These are phyloP conservation scores for Lipophrys pholis DNA, from an alignment of 2,113 vertebrate species.

Conservation along the genomic window DNA sequence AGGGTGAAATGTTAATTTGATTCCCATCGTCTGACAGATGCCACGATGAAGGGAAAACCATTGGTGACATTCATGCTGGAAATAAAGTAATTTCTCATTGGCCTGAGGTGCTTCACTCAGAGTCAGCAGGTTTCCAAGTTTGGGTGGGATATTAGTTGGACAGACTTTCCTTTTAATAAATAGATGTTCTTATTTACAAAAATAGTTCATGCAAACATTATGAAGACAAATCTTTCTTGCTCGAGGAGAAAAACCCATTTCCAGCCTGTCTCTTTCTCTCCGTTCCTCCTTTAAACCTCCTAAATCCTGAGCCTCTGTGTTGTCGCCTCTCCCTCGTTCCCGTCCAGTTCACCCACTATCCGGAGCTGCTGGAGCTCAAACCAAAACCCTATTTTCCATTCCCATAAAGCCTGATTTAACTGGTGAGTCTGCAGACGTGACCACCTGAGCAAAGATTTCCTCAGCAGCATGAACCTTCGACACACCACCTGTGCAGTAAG, in stretches of 20 bases:
- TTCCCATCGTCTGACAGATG: no score
- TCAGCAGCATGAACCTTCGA: constrained; percentile 24
- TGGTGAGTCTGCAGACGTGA: constrained; percentile 10
- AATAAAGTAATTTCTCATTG: no score
- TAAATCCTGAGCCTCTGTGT: constrained; percentile 1
- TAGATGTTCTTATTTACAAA: background rate
- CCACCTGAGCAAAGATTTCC: constrained; percentile 47
- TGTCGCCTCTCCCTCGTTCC: background rate
- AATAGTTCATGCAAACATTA: constrained; percentile 21
- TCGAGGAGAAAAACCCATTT: constrained; percentile 5
- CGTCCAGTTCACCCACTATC: constrained; percentile 25
- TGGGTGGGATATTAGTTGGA: background rate
- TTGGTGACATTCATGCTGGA: no score
- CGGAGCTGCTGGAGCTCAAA: constrained; percentile 27
- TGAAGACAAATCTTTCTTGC: constrained; percentile 18
- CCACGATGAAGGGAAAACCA: no score
- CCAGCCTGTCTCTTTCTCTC: background rate
- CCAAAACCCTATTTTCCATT: constrained; percentile 20
- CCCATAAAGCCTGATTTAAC: constrained; percentile 42
- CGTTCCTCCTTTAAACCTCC: background rate
- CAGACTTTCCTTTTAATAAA: background rate
- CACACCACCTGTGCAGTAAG: constrained; percentile 33
- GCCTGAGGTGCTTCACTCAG: background rate
- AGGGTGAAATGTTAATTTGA: no score
- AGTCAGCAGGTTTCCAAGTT: background rate